phyloP scores from a whole-genome alignment of 1,140 invertebrate genomes.

The Lepidotrigona ventralis region DNA sequence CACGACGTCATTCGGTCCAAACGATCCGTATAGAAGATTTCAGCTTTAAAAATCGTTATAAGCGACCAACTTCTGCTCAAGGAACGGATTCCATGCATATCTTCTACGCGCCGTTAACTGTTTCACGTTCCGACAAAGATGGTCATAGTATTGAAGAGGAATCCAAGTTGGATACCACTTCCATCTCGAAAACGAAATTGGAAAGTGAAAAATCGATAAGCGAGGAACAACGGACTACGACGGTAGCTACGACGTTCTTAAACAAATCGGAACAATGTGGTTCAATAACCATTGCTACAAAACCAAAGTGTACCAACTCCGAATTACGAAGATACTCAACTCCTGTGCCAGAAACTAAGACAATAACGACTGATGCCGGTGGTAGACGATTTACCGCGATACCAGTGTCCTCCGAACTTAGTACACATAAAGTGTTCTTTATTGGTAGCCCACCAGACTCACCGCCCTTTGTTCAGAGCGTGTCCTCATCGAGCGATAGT shows the following conservation, averaged over 20 bases:
- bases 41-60: constrained; percentile 42
- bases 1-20: constrained; percentile 67
- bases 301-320: constrained; percentile 67
- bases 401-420: constrained; percentile 69
- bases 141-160: constrained; percentile 24
- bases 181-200: constrained; percentile 19
- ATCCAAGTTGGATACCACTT: constrained; percentile 6
- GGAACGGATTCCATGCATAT: constrained; percentile 59
- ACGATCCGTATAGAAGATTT: constrained; percentile 55
- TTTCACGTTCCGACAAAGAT: constrained; percentile 33
- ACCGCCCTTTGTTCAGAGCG: constrained; percentile 63
- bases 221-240: constrained; percentile 51
- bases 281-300: constrained; percentile 45
- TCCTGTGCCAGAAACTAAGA: constrained; percentile 58
- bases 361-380: constrained; percentile 27
- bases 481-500: constrained; percentile 70
- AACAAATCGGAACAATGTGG: constrained; percentile 50
- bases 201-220: constrained; percentile 1
- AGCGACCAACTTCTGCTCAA: constrained; percentile 66
- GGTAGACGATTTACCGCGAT: constrained; percentile 72
- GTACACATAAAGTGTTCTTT: constrained; percentile 69
- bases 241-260: constrained; percentile 1
- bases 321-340: constrained; percentile 69
- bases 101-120: constrained; percentile 59
- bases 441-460: constrained; percentile 75